A percentile compares a stretch with the other conserved stretches of the same genome.
phyloP scores from a whole-genome alignment of 1,140 invertebrate species.

The Lordiphosa mommai region DNA sequence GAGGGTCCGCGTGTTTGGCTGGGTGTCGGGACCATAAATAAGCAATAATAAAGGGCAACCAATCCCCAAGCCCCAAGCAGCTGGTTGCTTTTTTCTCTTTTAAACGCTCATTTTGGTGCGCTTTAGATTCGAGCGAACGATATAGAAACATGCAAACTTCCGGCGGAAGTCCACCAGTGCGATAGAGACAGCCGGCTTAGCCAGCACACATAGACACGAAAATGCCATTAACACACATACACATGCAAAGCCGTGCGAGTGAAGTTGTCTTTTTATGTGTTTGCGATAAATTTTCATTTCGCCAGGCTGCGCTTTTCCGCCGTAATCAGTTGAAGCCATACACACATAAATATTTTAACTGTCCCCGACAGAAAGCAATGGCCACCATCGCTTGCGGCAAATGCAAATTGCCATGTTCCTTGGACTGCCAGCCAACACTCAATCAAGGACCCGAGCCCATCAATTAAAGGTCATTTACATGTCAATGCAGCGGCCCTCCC shows the following conservation, averaged over 20 bases:
- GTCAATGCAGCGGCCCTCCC: conserved; percentile 54
- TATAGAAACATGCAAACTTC: conserved; percentile 75
- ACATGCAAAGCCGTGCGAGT: conserved; percentile 1
- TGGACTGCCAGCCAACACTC: conserved; percentile 34
- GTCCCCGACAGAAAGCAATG: conserved; percentile 13
- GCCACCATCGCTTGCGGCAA: conserved; percentile 42
- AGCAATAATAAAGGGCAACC: conserved; percentile 32
- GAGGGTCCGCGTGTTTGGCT: neutral
- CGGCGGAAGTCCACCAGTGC: conserved; percentile 56
- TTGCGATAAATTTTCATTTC: conserved; percentile 74
- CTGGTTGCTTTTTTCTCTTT: conserved; percentile 21
- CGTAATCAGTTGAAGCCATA: conserved; percentile 57
- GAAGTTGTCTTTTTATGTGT: conserved; percentile 51
- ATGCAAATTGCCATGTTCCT: conserved; percentile 47
- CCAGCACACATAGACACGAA: conserved; percentile 36
- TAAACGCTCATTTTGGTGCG: conserved; percentile 66
- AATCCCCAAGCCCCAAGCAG: neutral
- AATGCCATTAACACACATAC: conserved; percentile 60
- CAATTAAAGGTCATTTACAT: conserved; percentile 77
- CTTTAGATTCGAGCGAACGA: conserved; percentile 68
- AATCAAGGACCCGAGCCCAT: conserved; percentile 63
- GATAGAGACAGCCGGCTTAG: conserved; percentile 19
- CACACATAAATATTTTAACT: conserved; percentile 68
- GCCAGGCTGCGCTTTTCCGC: conserved; percentile 61
- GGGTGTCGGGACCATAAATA: conserved; percentile 37